These are phyloP conservation scores for Vanacampus margaritifer DNA, from an alignment of 2,113 vertebrate genomes.

Conservation along the genomic window DNA sequence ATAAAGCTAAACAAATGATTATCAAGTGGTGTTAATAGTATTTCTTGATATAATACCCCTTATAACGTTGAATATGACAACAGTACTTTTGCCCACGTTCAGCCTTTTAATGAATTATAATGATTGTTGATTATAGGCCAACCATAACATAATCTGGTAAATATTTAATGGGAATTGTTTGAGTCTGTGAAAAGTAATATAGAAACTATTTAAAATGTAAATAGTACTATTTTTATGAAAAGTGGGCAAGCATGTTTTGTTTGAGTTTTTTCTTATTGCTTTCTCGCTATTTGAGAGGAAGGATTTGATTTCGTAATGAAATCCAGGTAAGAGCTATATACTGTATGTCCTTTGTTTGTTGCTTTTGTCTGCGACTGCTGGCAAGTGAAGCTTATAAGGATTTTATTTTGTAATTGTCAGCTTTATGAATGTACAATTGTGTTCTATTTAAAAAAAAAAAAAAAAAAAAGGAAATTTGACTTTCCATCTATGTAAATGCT, in stretches of 20 bases:
- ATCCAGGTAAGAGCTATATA: conserved; percentile 53
- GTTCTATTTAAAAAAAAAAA: conserved; percentile 74
- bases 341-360: conserved; percentile 44
- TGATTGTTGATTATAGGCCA: background rate
- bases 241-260: conserved; percentile 39
- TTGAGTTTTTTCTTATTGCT: conserved; percentile 43
- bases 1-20: conserved; percentile 24
- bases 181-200: conserved; percentile 55
- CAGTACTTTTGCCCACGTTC: background rate
- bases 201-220: conserved; percentile 72
- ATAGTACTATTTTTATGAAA: conserved; percentile 61
- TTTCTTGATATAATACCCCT: background rate
- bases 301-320: conserved; percentile 70
- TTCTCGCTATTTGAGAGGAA: conserved; percentile 64
- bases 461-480: conserved; percentile 31
- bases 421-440: conserved; percentile 77
- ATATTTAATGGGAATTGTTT: conserved; percentile 8
- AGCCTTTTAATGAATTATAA: background rate
- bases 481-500: conserved; percentile 64
- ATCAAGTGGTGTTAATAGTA: background rate
- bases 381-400: conserved; percentile 46
- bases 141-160: background rate
- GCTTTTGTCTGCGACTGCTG: conserved; percentile 62
- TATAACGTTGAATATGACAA: background rate
- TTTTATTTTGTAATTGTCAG: conserved; percentile 51